Percentiles rank a stretch among this genome's conserved stretches.
Conservation (phyloP, 1,140 invertebrate genomes). For the Drosophila neocordata region DNA sequence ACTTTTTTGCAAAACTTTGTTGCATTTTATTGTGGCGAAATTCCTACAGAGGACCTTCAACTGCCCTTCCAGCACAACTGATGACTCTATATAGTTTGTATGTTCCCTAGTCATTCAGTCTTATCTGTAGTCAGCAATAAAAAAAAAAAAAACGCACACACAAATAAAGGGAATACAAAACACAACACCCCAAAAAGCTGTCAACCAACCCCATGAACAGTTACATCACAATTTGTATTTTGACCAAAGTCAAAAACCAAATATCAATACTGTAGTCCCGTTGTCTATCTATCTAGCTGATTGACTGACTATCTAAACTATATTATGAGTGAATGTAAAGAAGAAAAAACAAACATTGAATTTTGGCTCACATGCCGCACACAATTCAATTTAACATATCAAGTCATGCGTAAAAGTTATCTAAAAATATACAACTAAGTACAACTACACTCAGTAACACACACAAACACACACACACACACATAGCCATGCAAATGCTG, state of each 20-base stretch:
- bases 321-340: slow-evolving; percentile 30
- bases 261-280: no score
- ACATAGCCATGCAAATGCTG: slow-evolving; percentile 21
- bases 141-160: slow-evolving; percentile 1
- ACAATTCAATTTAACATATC: slow-evolving; percentile 63
- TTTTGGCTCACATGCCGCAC: slow-evolving; percentile 1
- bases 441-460: slow-evolving; percentile 34
- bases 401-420: slow-evolving; percentile 76
- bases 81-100: slow-evolving; percentile 12
- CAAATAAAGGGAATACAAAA: slow-evolving; percentile 18
- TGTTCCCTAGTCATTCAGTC: slow-evolving; percentile 40
- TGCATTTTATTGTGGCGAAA: background rate
- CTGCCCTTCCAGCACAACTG: slow-evolving; percentile 24
- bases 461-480: slow-evolving; percentile 15
- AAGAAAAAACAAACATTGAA: slow-evolving; percentile 38
- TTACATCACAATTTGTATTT: slow-evolving; percentile 45
- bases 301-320: slow-evolving; percentile 31
- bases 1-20: background rate
- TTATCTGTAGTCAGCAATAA: slow-evolving; percentile 38
- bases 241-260: slow-evolving; percentile 26
- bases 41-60: slow-evolving; percentile 33
- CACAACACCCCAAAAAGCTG: slow-evolving; percentile 19
- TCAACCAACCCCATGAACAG: slow-evolving; percentile 17
- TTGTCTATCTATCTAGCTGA: slow-evolving; percentile 13
- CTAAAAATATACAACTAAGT: slow-evolving; percentile 60